phyloP scores from a whole-genome alignment of 2,888 invertebrate species.

The Ophonus ardosiacus region DNA sequence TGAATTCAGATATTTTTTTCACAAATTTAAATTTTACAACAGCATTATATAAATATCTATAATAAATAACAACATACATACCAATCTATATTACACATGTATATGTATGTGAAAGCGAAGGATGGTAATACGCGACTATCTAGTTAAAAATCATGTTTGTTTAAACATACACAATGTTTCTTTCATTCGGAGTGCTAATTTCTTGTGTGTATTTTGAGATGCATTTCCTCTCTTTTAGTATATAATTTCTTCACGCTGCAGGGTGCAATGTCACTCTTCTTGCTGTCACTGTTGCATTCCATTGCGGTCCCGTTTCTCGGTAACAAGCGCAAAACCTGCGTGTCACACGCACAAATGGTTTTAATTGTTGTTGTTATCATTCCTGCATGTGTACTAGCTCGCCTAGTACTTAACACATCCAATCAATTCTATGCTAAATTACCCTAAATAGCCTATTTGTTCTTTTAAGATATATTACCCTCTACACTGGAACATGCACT shows the following conservation, averaged over 20 bases:
- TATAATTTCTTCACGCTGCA: slow-evolving; percentile 9
- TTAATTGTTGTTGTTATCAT: slow-evolving; percentile 26
- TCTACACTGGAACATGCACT: not conserved
- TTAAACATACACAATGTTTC: no score
- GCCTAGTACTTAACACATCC: not conserved
- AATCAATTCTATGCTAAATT: slow-evolving; percentile 27
- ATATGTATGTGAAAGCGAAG: no score
- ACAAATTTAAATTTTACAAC: no score
- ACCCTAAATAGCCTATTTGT: slow-evolving; percentile 30
- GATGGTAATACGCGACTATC: no score
- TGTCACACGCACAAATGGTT: slow-evolving; percentile 42
- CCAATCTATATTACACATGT: no score
- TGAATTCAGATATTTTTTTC: no score
- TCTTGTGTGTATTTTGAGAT: not conserved
- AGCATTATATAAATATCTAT: no score
- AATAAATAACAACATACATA: no score
- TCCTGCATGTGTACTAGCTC: not conserved
- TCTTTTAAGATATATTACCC: not conserved
- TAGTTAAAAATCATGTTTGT: no score
- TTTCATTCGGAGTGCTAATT: not conserved
- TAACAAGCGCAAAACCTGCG: slow-evolving; percentile 13
- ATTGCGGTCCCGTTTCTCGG: slow-evolving; percentile 23
- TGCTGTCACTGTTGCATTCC: not conserved
- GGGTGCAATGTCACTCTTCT: slow-evolving; percentile 2
- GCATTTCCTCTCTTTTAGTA: not conserved